Evolutionary conservation across 2,113 vertebrate species (phyloP).

Genomic region (Jacana jacana): DNA sequence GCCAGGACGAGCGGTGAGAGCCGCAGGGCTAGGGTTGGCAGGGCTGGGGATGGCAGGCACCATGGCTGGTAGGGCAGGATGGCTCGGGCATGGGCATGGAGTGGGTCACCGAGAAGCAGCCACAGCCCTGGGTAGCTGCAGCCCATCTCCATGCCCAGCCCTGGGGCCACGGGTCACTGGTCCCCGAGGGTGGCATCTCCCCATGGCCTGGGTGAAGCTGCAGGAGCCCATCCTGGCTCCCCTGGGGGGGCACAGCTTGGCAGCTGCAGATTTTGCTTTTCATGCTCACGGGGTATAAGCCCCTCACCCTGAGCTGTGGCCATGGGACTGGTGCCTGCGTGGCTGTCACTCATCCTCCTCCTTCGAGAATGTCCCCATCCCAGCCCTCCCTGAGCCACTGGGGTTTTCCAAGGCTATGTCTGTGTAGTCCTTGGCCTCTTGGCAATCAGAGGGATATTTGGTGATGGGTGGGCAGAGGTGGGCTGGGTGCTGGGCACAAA

Average conservation of each 20-base stretch:
- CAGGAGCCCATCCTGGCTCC: neutral
- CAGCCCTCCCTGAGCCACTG: neutral
- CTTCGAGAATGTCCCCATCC: rapidly evolving
- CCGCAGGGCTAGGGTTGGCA: neutral
- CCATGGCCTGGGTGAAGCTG: rapidly evolving
- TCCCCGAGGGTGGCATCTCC: neutral
- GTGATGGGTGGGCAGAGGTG: neutral
- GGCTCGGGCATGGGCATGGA: neutral
- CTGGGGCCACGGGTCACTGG: rapidly evolving
- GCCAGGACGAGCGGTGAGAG: neutral
- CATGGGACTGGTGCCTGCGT: rapidly evolving
- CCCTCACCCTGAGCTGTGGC: rapidly evolving
- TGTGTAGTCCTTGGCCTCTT: neutral
- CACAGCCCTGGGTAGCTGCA: neutral
- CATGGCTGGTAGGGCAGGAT: neutral
- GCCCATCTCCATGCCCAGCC: rapidly evolving
- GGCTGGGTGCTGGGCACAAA: no score
- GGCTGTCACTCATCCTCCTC: rapidly evolving
- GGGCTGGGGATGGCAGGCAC: neutral
- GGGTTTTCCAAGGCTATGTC: neutral
- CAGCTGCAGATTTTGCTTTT: neutral
- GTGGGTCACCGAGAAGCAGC: neutral
- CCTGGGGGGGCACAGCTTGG: rapidly evolving
- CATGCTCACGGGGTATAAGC: neutral
- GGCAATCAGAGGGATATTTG: neutral